Evolutionary conservation across 2,113 vertebrate genomes (phyloP), one percentile per base, ranked within the genome.

Genomic region (Chitala chitala): DNA sequence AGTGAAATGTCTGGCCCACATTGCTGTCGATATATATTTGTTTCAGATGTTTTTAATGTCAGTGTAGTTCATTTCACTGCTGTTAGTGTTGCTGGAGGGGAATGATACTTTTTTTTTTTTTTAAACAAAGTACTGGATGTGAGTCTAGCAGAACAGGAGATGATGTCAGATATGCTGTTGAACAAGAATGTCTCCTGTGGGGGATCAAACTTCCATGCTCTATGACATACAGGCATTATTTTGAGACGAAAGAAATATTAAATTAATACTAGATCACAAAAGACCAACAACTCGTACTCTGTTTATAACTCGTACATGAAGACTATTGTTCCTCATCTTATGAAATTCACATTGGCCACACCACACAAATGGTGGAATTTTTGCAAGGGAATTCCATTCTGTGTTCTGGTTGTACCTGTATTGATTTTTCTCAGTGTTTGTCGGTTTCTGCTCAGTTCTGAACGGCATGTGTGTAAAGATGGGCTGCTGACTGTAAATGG

Each of bases 161-260:
- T 29, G 38, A 36, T 63, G 59, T 63, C 59, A 63, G 59, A 29
- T 38, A 24, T 66, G 63, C 38, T 44, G 36, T 66, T 24, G 9
- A 46, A 66, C 63, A 66, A 42, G 40, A 66, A 20, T 8, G 63
- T 66, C 63, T 44, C 36, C 36, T 42, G 63, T 10, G 24, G 63
- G 40, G 44, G 22, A 40, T 44, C 63, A 63, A 63, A 63, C n/a
- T 46, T 66, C 12, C 36, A 46, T 66, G 29, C 63, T 44, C 36
- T 46, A n/a, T 66, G 40, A 33, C 40, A 66, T 36, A 8, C 33
- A 6, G n/a, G 59, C 59, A 15, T 33, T 36, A 33, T 36, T 63
- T 63, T 29, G 59, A 63, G 15, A 8, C 59, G 3, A 13, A 29
- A 63, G 36, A 33, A 63, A 63, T 63, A 9, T 13, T 15, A 36